Evolutionary conservation across 1,140 invertebrate species (phyloP).

Genomic region (Harpegnathos saltator): DNA sequence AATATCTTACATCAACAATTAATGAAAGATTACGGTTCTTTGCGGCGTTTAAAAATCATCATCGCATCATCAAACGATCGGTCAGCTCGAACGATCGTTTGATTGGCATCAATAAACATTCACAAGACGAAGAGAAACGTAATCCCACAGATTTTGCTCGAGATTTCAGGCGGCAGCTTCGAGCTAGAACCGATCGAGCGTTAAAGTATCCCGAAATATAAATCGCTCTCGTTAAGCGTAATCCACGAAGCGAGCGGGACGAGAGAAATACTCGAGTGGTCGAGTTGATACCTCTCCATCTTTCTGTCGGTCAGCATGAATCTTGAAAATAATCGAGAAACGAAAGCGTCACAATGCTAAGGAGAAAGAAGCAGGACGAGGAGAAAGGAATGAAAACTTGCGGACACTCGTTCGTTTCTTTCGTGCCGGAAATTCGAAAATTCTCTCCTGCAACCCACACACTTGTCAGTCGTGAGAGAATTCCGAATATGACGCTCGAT

Average conservation of each 20-base stretch:
- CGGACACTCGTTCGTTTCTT: slow-evolving; percentile 26
- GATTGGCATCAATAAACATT: too few species aligned
- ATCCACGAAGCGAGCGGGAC: neutral
- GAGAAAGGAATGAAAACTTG: neutral
- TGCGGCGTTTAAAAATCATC: neutral
- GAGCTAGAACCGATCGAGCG: slow-evolving; percentile 2
- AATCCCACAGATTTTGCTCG: neutral
- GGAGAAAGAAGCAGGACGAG: neutral
- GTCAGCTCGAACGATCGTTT: too few species aligned
- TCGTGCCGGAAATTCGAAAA: slow-evolving; percentile 45
- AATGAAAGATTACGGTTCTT: neutral
- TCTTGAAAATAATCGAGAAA: neutral
- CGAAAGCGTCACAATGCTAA: slow-evolving; percentile 6
- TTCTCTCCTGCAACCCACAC: neutral
- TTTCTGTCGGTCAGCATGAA: neutral
- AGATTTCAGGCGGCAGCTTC: neutral
- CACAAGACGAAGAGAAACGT: neutral
- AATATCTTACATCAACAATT: too few species aligned
- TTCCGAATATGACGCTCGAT: neutral
- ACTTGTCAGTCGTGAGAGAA: neutral
- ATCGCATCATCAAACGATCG: too few species aligned
- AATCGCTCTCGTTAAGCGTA: slow-evolving; percentile 55
- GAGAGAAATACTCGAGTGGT: slow-evolving; percentile 11
- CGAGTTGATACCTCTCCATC: neutral
- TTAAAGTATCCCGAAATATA: slow-evolving; percentile 63